Base-by-base conservation (phyloP, 2,113 vertebrate genomes). In the Chrysemys picta region DNA sequence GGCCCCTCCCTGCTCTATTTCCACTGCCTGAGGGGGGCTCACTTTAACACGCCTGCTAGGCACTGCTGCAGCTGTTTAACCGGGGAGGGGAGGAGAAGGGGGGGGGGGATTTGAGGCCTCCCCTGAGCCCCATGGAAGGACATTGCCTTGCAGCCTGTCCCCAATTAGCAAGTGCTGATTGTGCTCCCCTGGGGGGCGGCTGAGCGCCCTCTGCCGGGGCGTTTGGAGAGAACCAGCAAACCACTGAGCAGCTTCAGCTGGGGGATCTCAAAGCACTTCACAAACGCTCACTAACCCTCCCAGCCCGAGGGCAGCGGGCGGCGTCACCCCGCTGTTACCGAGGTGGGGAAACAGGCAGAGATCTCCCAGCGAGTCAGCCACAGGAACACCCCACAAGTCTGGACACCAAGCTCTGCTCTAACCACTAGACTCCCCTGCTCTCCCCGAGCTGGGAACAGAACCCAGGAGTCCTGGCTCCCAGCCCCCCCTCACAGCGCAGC, bases 221-320 rank as follows among this genome's bases (percentile, higher is more conserved):
- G 0, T 2, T 29, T 42, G 49, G n/a, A n/a, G 29, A 80, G 82
- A 87, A 75, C 69, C 42, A 50, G 16, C 50, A 14, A 50, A 14
- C 24, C 25, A 14, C 22, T 29, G 0, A 12, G 0, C 14, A 78
- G 65, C 2, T 56, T n/a, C 21, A 2, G 49, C 42, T 5, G 31
- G 65, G 57, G 29, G 49, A 80, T 27, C 57, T 45, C 83, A 80
- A 78, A 89, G 10, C 16, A 29, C 57, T 82, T 52, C 22, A 8
- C 12, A 47, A 16, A 83, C 53, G 14, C 2, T 35, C 38, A 22
- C 56, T 27, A 4, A 10, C 57, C 11, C 27, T 62, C 6, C 57
- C 25, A 27, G 57, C 27, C 11, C 57, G 11, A 13, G 25, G 21
- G 53, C 53, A 54, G 21, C 21, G 19, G 53, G 53, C 19, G 53